Conservation (phyloP, 2,797 vertebrate species). For the Delichon dasypus region DNA sequence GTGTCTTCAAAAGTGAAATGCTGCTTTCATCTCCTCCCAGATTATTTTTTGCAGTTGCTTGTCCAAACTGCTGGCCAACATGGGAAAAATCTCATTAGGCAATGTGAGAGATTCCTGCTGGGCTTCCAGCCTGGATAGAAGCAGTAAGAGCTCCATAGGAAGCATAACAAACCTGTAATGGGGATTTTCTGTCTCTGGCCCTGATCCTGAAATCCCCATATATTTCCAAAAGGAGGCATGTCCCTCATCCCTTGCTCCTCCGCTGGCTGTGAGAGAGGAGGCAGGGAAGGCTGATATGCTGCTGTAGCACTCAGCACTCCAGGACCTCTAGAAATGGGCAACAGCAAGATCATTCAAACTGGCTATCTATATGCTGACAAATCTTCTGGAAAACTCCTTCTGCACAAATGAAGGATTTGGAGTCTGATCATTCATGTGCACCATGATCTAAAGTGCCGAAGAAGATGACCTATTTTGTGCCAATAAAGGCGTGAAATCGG, state of each 20-base stretch:
- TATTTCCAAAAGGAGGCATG: not conserved
- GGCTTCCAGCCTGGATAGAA: not conserved
- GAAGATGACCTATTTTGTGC: not conserved
- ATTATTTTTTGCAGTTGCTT: not conserved
- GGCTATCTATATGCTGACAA: not conserved
- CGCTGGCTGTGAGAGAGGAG: not conserved
- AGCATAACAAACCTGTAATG: not conserved
- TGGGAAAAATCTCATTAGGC: not conserved
- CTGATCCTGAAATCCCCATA: not conserved
- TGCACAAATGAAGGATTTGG: not conserved
- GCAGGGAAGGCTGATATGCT: not conserved
- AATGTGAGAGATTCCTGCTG: not conserved
- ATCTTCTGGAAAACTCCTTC: not conserved
- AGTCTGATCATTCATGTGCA: not conserved
- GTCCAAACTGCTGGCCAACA: not conserved
- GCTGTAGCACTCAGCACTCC: not conserved
- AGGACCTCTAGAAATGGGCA: not conserved
- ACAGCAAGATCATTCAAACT: not conserved
- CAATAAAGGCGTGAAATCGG: not conserved
- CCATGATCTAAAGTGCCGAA: not conserved
- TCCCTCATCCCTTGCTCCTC: not conserved
- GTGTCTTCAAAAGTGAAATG: not conserved
- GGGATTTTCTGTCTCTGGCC: not conserved
- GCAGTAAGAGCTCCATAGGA: not conserved
- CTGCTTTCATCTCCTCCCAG: constrained; percentile 17